Evolutionary conservation across 2,888 invertebrate species (phyloP).

Genomic region (Epinotia demarniana): DNA sequence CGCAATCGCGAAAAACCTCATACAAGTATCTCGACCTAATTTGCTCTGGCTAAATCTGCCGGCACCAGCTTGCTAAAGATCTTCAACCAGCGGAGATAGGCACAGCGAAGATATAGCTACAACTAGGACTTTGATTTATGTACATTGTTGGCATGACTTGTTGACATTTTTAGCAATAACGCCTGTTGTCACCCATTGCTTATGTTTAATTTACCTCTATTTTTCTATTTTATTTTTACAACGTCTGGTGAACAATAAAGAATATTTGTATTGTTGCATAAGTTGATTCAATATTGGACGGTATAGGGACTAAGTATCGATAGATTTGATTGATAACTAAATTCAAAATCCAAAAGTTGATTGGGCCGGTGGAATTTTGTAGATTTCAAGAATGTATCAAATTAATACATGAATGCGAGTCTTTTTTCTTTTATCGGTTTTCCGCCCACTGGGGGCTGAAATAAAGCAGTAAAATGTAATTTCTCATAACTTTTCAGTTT

Average conservation of each 20-base stretch:
- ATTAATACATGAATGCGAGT: background rate
- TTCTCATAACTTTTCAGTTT: slow-evolving; percentile 30
- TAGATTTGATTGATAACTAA: no score
- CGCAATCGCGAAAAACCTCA: slow-evolving; percentile 53
- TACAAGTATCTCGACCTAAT: slow-evolving; percentile 63
- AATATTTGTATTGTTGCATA: no score
- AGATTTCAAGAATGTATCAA: background rate
- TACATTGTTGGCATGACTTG: background rate
- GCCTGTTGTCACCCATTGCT: no score
- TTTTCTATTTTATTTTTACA: no score
- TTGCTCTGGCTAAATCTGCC: slow-evolving; percentile 72
- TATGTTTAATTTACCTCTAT: no score
- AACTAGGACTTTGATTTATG: background rate
- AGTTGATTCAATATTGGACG: no score
- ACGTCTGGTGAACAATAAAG: no score
- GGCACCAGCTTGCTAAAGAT: slow-evolving; percentile 62
- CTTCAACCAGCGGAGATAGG: slow-evolving; percentile 14
- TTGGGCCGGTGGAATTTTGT: background rate
- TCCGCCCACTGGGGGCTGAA: background rate
- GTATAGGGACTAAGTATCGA: background rate
- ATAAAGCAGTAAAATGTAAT: slow-evolving; percentile 19
- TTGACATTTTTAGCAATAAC: no score
- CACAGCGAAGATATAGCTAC: background rate
- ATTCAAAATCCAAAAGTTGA: no score
- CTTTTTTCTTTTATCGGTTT: background rate